phyloP scores from a whole-genome alignment of 1,140 invertebrate species.

The Mamestra configurata region DNA sequence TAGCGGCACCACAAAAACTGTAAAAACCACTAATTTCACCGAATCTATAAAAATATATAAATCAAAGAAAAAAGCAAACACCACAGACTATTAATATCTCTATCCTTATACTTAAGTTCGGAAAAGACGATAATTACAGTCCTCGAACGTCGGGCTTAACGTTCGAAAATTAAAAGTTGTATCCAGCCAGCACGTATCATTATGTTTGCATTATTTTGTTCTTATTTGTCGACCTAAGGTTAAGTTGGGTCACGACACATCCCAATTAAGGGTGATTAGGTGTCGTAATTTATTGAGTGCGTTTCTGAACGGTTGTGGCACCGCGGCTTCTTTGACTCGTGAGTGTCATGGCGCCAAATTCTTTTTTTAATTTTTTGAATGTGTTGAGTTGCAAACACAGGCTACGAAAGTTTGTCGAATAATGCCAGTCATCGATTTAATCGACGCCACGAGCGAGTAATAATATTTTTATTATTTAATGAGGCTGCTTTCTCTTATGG shows the following conservation, averaged over 20 bases:
- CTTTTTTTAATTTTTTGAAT: slow-evolving; percentile 65
- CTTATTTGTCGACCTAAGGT: slow-evolving; percentile 81
- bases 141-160: slow-evolving; percentile 73
- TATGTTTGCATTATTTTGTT: slow-evolving; percentile 86
- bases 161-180: slow-evolving; percentile 84
- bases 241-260: slow-evolving; percentile 85
- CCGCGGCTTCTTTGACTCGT: slow-evolving; percentile 71
- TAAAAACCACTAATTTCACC: slow-evolving; percentile 79
- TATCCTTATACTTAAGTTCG: slow-evolving; percentile 85
- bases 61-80: slow-evolving; percentile 83
- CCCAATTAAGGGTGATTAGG: slow-evolving; percentile 86
- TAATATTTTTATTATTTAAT: slow-evolving; percentile 49
- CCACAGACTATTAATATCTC: slow-evolving; percentile 82
- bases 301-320: slow-evolving; percentile 68
- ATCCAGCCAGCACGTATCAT: slow-evolving; percentile 79
- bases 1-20: slow-evolving; percentile 73
- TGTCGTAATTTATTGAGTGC: slow-evolving; percentile 85
- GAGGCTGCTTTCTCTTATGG: slow-evolving; percentile 49
- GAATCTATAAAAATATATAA: slow-evolving; percentile 84
- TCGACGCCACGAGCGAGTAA: slow-evolving; percentile 48
- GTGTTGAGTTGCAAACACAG: slow-evolving; percentile 75
- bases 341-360: slow-evolving; percentile 72
- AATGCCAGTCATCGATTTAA: slow-evolving; percentile 48
- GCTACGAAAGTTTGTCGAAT: slow-evolving; percentile 59
- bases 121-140: slow-evolving; percentile 85